Percentiles rank a stretch among this genome's conserved stretches.
Conservation (phyloP, 2,797 vertebrate species). For the Parambassis ranga region DNA sequence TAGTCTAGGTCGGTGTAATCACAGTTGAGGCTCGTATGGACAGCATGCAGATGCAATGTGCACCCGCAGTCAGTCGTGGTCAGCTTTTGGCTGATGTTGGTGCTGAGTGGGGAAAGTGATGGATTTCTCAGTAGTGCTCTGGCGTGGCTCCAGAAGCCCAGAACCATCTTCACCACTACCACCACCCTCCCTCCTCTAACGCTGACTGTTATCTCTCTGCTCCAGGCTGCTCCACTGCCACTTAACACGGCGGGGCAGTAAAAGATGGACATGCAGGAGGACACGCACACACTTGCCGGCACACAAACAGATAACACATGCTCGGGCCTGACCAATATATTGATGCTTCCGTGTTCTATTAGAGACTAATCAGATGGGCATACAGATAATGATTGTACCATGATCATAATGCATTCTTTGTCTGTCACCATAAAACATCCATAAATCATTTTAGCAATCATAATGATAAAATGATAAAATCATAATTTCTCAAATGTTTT, state of each 20-base stretch:
- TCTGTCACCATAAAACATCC: background rate
- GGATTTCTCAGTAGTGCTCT: slow-evolving; percentile 69
- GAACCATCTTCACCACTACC: slow-evolving; percentile 12
- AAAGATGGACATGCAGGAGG: slow-evolving; percentile 54
- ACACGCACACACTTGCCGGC: background rate
- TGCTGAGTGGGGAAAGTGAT: slow-evolving; percentile 65
- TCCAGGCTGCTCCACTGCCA: slow-evolving; percentile 70
- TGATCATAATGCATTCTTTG: background rate
- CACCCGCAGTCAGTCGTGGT: slow-evolving; percentile 17
- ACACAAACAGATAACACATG: slow-evolving; percentile 4
- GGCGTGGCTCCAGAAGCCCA: slow-evolving; percentile 60
- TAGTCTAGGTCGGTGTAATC: slow-evolving; percentile 2
- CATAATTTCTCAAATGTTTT: too few species aligned
- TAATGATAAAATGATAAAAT: too few species aligned
- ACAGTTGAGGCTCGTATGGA: background rate
- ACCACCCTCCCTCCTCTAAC: background rate
- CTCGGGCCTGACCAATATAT: background rate
- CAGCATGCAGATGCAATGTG: background rate
- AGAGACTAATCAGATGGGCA: background rate
- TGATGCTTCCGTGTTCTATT: background rate
- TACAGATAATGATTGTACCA: background rate
- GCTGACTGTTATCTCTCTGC: slow-evolving; percentile 72
- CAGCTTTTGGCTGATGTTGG: slow-evolving; percentile 34
- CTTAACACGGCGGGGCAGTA: slow-evolving; percentile 63
- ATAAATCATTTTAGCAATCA: background rate